Conservation (phyloP, 2,113 vertebrate genomes). For the Ia io region DNA sequence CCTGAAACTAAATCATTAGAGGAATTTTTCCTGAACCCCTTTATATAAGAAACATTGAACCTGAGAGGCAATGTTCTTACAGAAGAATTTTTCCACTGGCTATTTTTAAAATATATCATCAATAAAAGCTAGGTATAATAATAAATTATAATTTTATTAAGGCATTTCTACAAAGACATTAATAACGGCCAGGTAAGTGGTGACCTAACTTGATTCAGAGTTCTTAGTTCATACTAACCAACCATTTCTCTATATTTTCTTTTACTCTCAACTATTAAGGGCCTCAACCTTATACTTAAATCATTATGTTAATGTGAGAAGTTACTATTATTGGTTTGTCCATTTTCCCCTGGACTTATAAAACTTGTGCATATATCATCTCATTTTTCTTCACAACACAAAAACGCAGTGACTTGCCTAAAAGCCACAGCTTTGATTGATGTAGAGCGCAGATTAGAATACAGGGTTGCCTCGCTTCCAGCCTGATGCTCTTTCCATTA, state of each 20-base stretch:
- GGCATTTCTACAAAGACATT: background rate
- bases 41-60: background rate
- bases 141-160: background rate
- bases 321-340: background rate
- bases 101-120: background rate
- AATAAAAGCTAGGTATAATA: background rate
- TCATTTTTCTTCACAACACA: background rate
- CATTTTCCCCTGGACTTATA: background rate
- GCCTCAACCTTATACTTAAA: background rate
- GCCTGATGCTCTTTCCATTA: background rate
- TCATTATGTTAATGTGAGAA: background rate
- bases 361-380: background rate
- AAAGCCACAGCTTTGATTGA: background rate
- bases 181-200: background rate
- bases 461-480: background rate
- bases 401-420: constrained; percentile 1
- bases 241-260: background rate
- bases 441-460: background rate
- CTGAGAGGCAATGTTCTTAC: background rate
- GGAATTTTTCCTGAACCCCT: background rate
- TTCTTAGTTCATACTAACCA: background rate
- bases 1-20: background rate
- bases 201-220: constrained; percentile 26
- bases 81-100: background rate
- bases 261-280: background rate